Evolutionary conservation across 2,888 invertebrate species (phyloP), one percentile per base, ranked within the genome.

Genomic region (Drosophila acutilabella): DNA sequence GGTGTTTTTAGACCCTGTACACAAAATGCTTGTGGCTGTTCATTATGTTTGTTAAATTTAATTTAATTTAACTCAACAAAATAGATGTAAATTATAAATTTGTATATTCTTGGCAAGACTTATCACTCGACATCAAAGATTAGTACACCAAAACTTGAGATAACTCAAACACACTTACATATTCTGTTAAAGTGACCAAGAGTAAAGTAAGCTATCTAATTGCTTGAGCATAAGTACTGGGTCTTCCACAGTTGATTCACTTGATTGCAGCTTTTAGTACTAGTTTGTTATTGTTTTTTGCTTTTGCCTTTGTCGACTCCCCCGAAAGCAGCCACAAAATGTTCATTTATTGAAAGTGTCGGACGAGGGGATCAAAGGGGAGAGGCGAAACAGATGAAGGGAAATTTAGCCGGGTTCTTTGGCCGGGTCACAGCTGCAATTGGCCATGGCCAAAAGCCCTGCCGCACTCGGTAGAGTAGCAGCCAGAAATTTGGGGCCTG

Each of bases 361-460:
- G 36, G 20, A 14, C 0, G n/a, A 10, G 33, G 11, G 10, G 10
- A 0, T 5, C n/a, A 1, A 0, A 20, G 13, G 18, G 36, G 8
- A 13, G 38, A 8, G 11, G 1, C 1, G 7, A 30, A 8, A 6
- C 23, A 30, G 30, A 1, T 30, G 8, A 5, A 20, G 14, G 10
- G 6, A 1, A 1, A n/a, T 8, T 4, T 13, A 13, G 5, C 13
- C 13, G 5, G 23, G 52, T 26, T 13, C 14, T n/a, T 8, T 26
- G 41, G 42, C 50, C 26, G 64, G 57, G 68, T 68, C 74, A 58
- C 88, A 85, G 87, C 83, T 84, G 82, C 84, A 78, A 64, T 72
- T 80, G 81, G 66, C 62, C 71, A 59, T 47, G 80, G 51, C 69
- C 74, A 67, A 78, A 78, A 69, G 78, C 77, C 73, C 45, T 48